A percentile compares a stretch with the other conserved stretches of the same genome.
These are phyloP conservation scores for Alloplasta piceator DNA, from an alignment of 2,888 invertebrate species.

Conservation along the genomic window DNA sequence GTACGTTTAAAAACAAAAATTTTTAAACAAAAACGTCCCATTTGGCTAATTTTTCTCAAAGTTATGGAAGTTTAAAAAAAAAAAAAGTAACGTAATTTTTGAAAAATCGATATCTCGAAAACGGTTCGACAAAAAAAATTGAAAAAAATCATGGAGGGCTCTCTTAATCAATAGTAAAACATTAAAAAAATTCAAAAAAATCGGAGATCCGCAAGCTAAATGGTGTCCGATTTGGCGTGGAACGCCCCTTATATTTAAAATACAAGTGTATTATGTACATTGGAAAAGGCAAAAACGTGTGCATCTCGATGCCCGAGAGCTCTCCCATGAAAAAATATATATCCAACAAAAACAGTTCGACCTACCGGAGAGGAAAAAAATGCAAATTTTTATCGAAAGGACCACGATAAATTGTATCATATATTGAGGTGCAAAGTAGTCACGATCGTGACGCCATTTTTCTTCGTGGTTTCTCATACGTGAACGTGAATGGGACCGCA, in stretches of 20 bases:
- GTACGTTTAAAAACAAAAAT: no score
- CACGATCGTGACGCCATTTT: slow-evolving; percentile 36
- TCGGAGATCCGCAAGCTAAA: no score
- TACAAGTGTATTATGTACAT: slow-evolving; percentile 7
- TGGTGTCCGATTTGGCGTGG: no score
- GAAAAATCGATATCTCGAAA: no score
- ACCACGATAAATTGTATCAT: slow-evolving; percentile 70
- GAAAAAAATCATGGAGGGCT: no score
- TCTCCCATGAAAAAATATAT: slow-evolving; percentile 18
- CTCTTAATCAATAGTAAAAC: no score
- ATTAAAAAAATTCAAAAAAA: no score
- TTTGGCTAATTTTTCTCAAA: no score
- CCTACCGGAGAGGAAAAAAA: slow-evolving; percentile 16
- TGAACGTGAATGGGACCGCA: slow-evolving; percentile 23
- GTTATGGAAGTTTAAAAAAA: no score
- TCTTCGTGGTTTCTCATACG: slow-evolving; percentile 18
- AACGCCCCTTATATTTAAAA: slow-evolving; percentile 19
- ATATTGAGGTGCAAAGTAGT: slow-evolving; percentile 75
- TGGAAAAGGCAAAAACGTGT: slow-evolving; percentile 1
- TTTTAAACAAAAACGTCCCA: no score
- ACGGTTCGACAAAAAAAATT: no score
- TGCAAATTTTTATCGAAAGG: slow-evolving; percentile 37
- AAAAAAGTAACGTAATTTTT: no score
- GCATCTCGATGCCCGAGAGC: slow-evolving; percentile 29
- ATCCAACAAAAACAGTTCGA: neutral